Evolutionary conservation across 2,888 invertebrate genomes (phyloP).

Genomic region (Eilema griseolum): DNA sequence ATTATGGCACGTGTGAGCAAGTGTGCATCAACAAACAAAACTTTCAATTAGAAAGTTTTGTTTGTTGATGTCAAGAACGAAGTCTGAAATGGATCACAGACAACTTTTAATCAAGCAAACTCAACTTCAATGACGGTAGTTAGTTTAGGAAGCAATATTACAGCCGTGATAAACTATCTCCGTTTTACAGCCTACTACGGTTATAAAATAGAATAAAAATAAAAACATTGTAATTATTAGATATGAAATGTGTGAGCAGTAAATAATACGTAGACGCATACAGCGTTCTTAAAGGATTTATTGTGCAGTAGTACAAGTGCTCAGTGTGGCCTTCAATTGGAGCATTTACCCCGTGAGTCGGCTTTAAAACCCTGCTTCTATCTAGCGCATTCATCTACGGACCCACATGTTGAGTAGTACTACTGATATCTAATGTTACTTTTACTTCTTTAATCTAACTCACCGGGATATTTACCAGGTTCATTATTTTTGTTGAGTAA

Average conservation of each 20-base stretch:
- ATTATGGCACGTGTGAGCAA: too few relatives aligned
- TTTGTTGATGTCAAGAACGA: not conserved
- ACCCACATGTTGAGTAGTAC: not conserved
- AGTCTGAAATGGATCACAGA: not conserved
- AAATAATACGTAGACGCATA: conserved; percentile 58
- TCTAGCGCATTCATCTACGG: not conserved
- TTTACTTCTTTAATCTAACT: too few relatives aligned
- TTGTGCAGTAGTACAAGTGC: conserved; percentile 62
- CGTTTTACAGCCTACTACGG: conserved; percentile 45
- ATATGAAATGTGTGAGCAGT: conserved; percentile 64
- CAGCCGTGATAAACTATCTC: conserved; percentile 14
- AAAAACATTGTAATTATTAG: conserved; percentile 67
- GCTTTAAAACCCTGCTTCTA: conserved; percentile 30
- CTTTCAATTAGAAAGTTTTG: not conserved
- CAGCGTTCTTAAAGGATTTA: conserved; percentile 62
- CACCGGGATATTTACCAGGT: too few relatives aligned
- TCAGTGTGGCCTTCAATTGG: conserved; percentile 58
- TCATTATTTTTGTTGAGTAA: too few relatives aligned
- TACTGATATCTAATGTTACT: too few relatives aligned
- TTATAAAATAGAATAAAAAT: conserved; percentile 55
- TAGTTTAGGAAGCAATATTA: conserved; percentile 16
- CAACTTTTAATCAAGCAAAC: not conserved
- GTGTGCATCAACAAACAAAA: too few relatives aligned
- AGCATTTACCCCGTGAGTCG: conserved; percentile 52
- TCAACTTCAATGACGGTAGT: conserved; percentile 2